Evolutionary conservation across 2,113 vertebrate species (phyloP).

Genomic region (Aphelocoma coerulescens): DNA sequence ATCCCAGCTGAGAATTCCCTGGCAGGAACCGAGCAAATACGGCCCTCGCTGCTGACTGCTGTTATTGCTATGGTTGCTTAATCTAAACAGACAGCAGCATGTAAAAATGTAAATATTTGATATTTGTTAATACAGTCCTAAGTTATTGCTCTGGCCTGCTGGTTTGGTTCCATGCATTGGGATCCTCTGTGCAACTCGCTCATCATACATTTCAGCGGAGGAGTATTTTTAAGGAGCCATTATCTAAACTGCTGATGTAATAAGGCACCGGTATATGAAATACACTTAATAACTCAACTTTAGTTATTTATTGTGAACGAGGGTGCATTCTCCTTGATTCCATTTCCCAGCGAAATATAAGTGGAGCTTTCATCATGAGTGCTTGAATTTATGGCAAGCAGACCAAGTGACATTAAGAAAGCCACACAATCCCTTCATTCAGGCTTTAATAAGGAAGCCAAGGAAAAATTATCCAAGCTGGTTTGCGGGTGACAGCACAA

Average conservation of each 20-base stretch:
- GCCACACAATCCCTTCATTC: slow-evolving; percentile 87
- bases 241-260: slow-evolving; percentile 81
- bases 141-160: slow-evolving; percentile 55
- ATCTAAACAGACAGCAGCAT: slow-evolving; percentile 72
- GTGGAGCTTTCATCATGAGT: slow-evolving; percentile 79
- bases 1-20: slow-evolving; percentile 70
- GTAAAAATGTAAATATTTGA: slow-evolving; percentile 79
- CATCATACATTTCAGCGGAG: neutral
- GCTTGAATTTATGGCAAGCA: slow-evolving; percentile 79
- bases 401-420: slow-evolving; percentile 82
- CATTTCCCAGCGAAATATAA: slow-evolving; percentile 82
- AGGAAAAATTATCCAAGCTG: slow-evolving; percentile 82
- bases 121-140: slow-evolving; percentile 72
- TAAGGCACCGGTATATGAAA: slow-evolving; percentile 76
- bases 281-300: slow-evolving; percentile 84
- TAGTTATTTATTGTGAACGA: slow-evolving; percentile 81
- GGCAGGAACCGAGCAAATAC: slow-evolving; percentile 52
- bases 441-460: slow-evolving; percentile 85
- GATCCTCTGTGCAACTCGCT: neutral
- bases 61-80: slow-evolving; percentile 60
- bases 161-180: neutral
- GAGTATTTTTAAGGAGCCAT: slow-evolving; percentile 71
- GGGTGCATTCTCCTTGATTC: slow-evolving; percentile 78
- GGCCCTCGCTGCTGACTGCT: slow-evolving; percentile 12
- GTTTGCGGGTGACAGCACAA: slow-evolving; percentile 94